phyloP scores from a whole-genome alignment of 2,113 vertebrate genomes.

The Hymenochirus boettgeri region DNA sequence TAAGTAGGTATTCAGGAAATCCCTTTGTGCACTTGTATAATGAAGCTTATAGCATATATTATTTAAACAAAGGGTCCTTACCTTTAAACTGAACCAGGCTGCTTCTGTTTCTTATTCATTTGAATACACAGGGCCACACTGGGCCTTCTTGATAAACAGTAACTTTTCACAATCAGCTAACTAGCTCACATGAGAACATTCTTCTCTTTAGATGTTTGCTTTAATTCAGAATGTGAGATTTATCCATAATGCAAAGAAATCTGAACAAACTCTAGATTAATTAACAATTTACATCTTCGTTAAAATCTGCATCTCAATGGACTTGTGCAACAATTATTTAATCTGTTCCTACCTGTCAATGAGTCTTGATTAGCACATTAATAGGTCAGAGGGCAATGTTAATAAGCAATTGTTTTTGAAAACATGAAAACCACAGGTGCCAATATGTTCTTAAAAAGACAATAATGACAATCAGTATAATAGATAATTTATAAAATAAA shows the following conservation, averaged over 20 bases:
- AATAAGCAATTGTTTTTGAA: not conserved
- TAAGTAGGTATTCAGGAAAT: conserved; percentile 60
- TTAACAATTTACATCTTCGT: conserved; percentile 51
- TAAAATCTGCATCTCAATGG: conserved; percentile 48
- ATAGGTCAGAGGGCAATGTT: not conserved
- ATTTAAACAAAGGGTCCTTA: conserved; percentile 55
- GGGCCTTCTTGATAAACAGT: conserved; percentile 55
- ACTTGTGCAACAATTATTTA: conserved; percentile 20
- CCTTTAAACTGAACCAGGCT: conserved; percentile 52
- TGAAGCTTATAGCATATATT: conserved; percentile 48
- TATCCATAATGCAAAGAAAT: conserved; percentile 52
- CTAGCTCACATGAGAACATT: conserved; percentile 46
- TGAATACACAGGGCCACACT: conserved; percentile 60
- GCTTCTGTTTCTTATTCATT: conserved; percentile 71
- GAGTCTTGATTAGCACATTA: conserved; percentile 6
- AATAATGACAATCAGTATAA: too few species aligned
- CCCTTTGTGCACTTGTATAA: conserved; percentile 46
- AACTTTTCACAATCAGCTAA: conserved; percentile 59
- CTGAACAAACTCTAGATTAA: conserved; percentile 56
- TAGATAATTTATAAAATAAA: too few species aligned
- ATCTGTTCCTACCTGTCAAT: conserved; percentile 17
- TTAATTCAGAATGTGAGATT: conserved; percentile 46
- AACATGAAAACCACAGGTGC: too few species aligned
- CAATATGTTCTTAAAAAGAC: too few species aligned
- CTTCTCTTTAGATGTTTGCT: conserved; percentile 42